phyloP scores from a whole-genome alignment of 2,113 vertebrate genomes.

The Hippocampus mohnikei region DNA sequence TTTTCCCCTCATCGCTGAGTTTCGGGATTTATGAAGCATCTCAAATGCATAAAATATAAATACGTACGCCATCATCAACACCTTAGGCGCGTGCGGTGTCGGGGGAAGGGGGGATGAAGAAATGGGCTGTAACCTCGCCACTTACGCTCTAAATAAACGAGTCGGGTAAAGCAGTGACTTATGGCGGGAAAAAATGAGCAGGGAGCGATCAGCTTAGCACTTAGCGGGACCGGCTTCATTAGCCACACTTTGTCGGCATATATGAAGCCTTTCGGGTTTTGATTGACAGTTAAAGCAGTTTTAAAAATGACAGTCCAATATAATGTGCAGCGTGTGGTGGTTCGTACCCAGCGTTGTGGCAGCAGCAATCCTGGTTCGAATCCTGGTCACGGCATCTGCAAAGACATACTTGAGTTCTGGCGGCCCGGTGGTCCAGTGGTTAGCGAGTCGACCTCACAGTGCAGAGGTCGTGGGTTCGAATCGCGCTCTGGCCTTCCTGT shows the following conservation, averaged over 20 bases:
- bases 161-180: background rate
- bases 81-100: background rate
- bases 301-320: background rate
- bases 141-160: constrained; percentile 2
- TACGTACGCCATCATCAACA: background rate
- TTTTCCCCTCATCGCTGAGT: background rate
- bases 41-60: background rate
- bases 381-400: too few species aligned
- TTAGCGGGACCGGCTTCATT: background rate
- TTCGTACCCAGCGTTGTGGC: too few species aligned
- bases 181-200: background rate
- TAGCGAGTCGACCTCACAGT: too few species aligned
- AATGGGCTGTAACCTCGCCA: constrained; percentile 1
- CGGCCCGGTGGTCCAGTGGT: too few species aligned
- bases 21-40: constrained; percentile 3
- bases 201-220: background rate
- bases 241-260: background rate
- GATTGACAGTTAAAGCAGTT: background rate
- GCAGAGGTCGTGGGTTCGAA: too few species aligned
- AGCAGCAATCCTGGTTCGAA: too few species aligned
- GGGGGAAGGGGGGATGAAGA: background rate
- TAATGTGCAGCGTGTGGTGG: too few species aligned
- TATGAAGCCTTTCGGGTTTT: background rate
- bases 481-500: too few species aligned
- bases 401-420: too few species aligned